phyloP scores from a whole-genome alignment of 2,113 vertebrate species.

The human region DNA sequence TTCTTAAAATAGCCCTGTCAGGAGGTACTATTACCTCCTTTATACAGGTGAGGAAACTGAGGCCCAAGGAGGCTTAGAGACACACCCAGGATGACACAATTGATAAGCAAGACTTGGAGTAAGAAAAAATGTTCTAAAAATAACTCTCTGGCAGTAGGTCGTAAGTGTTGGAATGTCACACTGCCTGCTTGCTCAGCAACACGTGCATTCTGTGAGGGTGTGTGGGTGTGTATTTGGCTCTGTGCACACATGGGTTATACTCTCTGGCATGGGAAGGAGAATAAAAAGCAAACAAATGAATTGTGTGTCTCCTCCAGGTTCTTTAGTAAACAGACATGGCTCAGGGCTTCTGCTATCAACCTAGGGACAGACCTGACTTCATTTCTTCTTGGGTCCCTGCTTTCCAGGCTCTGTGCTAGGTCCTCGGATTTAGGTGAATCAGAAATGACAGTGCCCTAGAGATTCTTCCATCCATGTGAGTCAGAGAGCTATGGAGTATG shows the following conservation, averaged over 20 bases:
- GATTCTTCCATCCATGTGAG: background rate
- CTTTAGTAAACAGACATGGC: slow-evolving; percentile 29
- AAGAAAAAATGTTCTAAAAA: slow-evolving; percentile 39
- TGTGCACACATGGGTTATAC: background rate
- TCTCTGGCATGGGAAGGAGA: slow-evolving; percentile 2
- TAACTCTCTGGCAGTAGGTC: slow-evolving; percentile 34
- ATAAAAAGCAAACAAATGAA: slow-evolving; percentile 60
- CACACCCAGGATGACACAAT: background rate
- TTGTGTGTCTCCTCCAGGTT: background rate
- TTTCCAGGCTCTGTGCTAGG: background rate
- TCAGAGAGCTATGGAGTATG: background rate
- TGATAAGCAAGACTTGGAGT: slow-evolving; percentile 30
- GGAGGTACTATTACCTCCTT: background rate
- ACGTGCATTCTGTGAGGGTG: background rate
- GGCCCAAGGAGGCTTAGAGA: slow-evolving; percentile 35
- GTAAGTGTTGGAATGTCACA: background rate
- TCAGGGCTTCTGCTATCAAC: slow-evolving; percentile 1
- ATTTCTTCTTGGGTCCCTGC: background rate
- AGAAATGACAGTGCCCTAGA: background rate
- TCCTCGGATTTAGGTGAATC: background rate
- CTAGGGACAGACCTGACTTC: background rate
- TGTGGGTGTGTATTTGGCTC: slow-evolving; percentile 22
- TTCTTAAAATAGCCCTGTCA: slow-evolving; percentile 32
- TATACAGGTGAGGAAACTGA: slow-evolving; percentile 50
- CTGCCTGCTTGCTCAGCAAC: slow-evolving; percentile 30